phyloP scores from a whole-genome alignment of 2,113 vertebrate species.

The Heterotis niloticus region DNA sequence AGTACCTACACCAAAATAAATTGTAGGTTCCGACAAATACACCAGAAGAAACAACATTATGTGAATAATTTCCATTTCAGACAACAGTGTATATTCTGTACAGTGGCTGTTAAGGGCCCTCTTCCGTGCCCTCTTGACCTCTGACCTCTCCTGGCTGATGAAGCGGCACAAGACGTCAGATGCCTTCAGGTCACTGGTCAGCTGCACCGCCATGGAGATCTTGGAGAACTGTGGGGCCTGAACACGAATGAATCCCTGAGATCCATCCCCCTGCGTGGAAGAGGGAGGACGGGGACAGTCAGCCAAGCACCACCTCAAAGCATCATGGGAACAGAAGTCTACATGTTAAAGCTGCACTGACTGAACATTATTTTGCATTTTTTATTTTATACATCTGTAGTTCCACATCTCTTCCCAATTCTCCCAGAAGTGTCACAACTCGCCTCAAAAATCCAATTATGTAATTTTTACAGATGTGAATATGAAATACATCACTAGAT shows the following conservation, averaged over 20 bases:
- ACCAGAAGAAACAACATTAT: too few species aligned
- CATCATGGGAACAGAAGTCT: neutral
- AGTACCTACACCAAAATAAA: too few species aligned
- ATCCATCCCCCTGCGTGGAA: constrained; percentile 67
- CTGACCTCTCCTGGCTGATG: constrained; percentile 87
- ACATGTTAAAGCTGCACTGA: neutral
- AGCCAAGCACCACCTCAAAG: neutral
- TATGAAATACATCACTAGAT: constrained; percentile 58
- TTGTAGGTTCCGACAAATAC: too few species aligned
- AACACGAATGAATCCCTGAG: constrained; percentile 86
- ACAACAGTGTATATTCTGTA: too few species aligned
- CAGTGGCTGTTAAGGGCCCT: too few species aligned
- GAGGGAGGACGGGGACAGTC: constrained; percentile 28
- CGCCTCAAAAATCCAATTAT: neutral
- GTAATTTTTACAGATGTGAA: too few species aligned
- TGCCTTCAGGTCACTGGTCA: constrained; percentile 87
- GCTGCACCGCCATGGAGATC: constrained; percentile 92
- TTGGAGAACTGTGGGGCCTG: constrained; percentile 92
- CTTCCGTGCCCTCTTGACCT: too few species aligned
- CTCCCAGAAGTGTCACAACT: neutral
- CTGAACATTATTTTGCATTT: neutral
- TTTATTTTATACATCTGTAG: neutral
- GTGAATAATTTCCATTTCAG: too few species aligned
- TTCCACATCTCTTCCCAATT: neutral
- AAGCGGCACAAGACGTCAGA: constrained; percentile 85